Conservation (phyloP, 2,797 vertebrate genomes). For the Enteromius afrohamiltoni region DNA sequence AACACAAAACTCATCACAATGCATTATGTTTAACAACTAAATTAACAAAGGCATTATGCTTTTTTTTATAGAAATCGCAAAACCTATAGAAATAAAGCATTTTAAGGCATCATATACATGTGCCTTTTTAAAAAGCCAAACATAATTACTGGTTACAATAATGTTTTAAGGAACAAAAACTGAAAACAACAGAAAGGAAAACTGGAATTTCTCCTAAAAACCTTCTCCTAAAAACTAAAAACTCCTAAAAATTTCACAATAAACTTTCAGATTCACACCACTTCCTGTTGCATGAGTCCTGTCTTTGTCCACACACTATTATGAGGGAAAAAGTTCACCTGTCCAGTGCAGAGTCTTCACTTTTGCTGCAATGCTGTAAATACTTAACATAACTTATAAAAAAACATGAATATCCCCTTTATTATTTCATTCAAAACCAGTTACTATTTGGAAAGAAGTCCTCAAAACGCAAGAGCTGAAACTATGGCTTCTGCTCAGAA, state of each 20-base stretch:
- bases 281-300: background rate
- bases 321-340: background rate
- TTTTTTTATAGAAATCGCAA: background rate
- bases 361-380: background rate
- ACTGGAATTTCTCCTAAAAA: background rate
- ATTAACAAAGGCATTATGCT: background rate
- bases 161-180: slow-evolving; percentile 22
- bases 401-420: background rate
- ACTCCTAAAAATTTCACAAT: background rate
- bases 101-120: background rate
- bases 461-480: background rate
- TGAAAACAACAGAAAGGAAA: background rate
- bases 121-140: background rate
- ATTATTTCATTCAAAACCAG: background rate
- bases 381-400: too few species aligned
- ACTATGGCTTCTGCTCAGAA: background rate
- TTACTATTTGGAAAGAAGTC: background rate
- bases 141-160: background rate
- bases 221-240: background rate
- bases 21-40: too few species aligned
- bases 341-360: background rate
- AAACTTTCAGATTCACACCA: background rate
- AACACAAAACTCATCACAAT: background rate
- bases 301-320: background rate
- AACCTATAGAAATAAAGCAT: background rate